phyloP scores from a whole-genome alignment of 2,888 invertebrate genomes.

The Strigamia crassipes region DNA sequence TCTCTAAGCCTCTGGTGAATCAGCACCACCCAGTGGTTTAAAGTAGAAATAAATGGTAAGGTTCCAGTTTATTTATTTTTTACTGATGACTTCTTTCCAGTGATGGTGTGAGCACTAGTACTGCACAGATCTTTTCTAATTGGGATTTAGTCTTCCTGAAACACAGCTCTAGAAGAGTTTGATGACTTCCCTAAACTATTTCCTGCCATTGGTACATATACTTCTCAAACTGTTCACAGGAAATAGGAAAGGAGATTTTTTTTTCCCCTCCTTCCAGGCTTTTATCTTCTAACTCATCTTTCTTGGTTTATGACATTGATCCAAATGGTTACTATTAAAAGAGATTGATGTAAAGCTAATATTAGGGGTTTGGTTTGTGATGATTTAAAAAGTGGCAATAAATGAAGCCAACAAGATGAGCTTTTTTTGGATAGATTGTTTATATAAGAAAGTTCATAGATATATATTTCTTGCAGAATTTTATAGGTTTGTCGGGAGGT shows the following conservation, averaged over 20 bases:
- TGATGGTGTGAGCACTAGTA: background rate
- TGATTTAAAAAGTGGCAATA: background rate
- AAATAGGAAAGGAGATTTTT: slow-evolving; percentile 27
- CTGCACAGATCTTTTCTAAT: slow-evolving; percentile 20
- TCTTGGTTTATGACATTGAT: slow-evolving; percentile 5
- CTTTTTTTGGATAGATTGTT: background rate
- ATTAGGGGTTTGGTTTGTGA: background rate
- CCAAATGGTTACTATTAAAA: slow-evolving; percentile 27
- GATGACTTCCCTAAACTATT: slow-evolving; percentile 32
- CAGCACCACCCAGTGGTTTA: background rate
- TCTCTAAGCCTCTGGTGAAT: no score
- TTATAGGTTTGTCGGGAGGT: background rate
- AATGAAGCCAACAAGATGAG: background rate
- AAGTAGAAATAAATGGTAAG: background rate
- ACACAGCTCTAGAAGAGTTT: slow-evolving; percentile 40
- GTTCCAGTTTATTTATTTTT: background rate
- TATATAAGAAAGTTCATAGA: background rate
- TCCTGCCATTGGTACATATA: slow-evolving; percentile 17
- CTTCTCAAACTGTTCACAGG: slow-evolving; percentile 17
- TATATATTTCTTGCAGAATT: background rate
- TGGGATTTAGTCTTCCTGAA: slow-evolving; percentile 34
- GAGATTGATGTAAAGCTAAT: slow-evolving; percentile 1
- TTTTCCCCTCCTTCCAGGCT: background rate
- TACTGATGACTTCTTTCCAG: background rate
- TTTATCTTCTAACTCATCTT: slow-evolving; percentile 1